A percentile compares a stretch with the other conserved stretches of the same genome.
Conservation (phyloP, 2,888 invertebrate species). For the Sphinx pinastri region DNA sequence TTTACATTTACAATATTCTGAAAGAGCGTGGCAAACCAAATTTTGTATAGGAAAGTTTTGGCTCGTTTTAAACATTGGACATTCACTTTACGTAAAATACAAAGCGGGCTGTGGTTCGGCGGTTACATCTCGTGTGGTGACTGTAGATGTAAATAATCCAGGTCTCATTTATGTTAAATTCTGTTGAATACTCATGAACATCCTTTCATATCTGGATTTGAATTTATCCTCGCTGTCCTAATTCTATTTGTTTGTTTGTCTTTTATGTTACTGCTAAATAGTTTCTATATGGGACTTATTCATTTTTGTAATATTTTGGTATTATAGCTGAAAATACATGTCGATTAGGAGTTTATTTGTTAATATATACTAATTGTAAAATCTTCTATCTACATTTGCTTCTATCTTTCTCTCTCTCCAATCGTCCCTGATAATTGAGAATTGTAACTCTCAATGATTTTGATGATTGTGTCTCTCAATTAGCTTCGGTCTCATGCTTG, state of each 20-base stretch:
- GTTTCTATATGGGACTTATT: too few relatives aligned
- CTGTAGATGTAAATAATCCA: not conserved
- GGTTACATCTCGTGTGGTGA: not conserved
- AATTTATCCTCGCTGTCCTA: not conserved
- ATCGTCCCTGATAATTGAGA: too few relatives aligned
- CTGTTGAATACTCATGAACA: not conserved
- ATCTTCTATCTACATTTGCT: too few relatives aligned
- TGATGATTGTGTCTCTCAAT: too few relatives aligned
- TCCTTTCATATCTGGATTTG: not conserved
- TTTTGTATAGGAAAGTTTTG: not conserved
- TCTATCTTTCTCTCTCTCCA: too few relatives aligned
- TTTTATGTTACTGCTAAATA: not conserved
- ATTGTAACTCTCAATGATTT: too few relatives aligned
- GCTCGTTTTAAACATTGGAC: not conserved
- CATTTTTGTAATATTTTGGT: too few relatives aligned
- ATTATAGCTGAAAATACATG: too few relatives aligned
- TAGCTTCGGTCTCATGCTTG: too few relatives aligned
- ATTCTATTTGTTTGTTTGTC: too few relatives aligned
- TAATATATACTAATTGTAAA: too few relatives aligned
- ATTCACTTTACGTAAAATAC: conserved; percentile 1
- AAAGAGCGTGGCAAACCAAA: not conserved
- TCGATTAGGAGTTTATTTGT: too few relatives aligned
- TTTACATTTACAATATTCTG: not conserved
- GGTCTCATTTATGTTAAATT: not conserved
- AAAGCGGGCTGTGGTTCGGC: conserved; percentile 2